Evolutionary conservation across 2,888 invertebrate genomes (phyloP).

Genomic region (Erebia epiphron): DNA sequence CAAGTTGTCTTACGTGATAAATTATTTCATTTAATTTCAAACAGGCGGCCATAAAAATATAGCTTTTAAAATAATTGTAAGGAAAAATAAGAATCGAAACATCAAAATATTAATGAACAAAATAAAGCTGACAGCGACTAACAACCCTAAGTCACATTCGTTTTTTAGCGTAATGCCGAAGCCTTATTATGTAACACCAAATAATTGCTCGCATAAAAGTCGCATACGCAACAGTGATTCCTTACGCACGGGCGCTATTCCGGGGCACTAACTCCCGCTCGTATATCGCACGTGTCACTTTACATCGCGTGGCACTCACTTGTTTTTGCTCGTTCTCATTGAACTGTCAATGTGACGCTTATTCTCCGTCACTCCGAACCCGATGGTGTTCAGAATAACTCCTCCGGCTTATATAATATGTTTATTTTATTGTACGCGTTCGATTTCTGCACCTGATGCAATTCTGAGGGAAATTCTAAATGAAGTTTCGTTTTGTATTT

Average conservation of each 20-base stretch:
- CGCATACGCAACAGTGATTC: neutral
- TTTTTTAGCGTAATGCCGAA: neutral
- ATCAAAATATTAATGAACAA: no score
- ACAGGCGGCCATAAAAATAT: no score
- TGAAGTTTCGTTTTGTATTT: slow-evolving; percentile 10
- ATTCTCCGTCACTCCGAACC: slow-evolving; percentile 45
- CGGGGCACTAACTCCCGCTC: slow-evolving; percentile 11
- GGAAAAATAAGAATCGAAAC: no score
- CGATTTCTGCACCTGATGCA: slow-evolving; percentile 32
- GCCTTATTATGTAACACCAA: slow-evolving; percentile 12
- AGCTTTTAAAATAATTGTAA: no score
- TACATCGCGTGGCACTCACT: slow-evolving; percentile 36
- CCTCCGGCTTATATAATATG: slow-evolving; percentile 30
- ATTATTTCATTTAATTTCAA: no score
- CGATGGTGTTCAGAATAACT: slow-evolving; percentile 36
- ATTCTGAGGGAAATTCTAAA: slow-evolving; percentile 12
- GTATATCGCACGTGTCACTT: slow-evolving; percentile 31
- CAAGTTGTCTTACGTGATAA: no score
- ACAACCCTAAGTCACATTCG: neutral
- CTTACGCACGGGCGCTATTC: neutral
- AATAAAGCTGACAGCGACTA: neutral
- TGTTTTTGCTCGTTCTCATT: slow-evolving; percentile 42
- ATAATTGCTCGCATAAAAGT: slow-evolving; percentile 12
- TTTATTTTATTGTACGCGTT: slow-evolving; percentile 35
- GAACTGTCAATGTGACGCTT: slow-evolving; percentile 43